phyloP scores from a whole-genome alignment of 2,888 invertebrate species.

The Drosophila mayaguana region DNA sequence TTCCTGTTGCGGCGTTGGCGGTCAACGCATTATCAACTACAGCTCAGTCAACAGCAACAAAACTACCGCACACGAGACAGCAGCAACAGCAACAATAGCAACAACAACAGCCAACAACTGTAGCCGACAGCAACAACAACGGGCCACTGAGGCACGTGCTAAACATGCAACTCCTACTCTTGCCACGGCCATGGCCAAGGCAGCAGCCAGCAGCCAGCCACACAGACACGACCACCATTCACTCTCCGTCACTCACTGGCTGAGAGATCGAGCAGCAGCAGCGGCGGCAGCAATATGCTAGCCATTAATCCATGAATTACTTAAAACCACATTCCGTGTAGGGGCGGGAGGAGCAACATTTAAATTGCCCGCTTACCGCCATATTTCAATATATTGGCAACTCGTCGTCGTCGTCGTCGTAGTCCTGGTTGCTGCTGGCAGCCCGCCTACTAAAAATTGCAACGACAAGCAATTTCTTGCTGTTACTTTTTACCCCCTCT shows the following conservation, averaged over 20 bases:
- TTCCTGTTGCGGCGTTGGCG: conserved; percentile 74
- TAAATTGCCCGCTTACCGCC: conserved; percentile 81
- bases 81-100: not conserved
- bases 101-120: conserved; percentile 1
- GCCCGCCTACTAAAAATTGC: conserved; percentile 71
- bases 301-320: conserved; percentile 80
- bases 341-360: conserved; percentile 56
- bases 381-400: conserved; percentile 78
- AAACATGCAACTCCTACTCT: conserved; percentile 82
- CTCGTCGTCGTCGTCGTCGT: conserved; percentile 23
- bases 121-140: conserved; percentile 25
- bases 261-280: conserved; percentile 32
- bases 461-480: conserved; percentile 74
- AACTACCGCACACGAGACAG: conserved; percentile 67
- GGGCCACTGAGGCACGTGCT: conserved; percentile 73
- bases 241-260: conserved; percentile 57
- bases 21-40: conserved; percentile 75
- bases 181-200: conserved; percentile 59
- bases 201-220: conserved; percentile 14
- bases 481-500: conserved; percentile 13
- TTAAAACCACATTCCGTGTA: conserved; percentile 79
- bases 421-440: conserved; percentile 36
- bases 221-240: conserved; percentile 76
- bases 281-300: conserved; percentile 72
- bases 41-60: conserved; percentile 35